phyloP scores from a whole-genome alignment of 64 coral and sea anemone genomes.

The Catalaphyllia jardinei region DNA sequence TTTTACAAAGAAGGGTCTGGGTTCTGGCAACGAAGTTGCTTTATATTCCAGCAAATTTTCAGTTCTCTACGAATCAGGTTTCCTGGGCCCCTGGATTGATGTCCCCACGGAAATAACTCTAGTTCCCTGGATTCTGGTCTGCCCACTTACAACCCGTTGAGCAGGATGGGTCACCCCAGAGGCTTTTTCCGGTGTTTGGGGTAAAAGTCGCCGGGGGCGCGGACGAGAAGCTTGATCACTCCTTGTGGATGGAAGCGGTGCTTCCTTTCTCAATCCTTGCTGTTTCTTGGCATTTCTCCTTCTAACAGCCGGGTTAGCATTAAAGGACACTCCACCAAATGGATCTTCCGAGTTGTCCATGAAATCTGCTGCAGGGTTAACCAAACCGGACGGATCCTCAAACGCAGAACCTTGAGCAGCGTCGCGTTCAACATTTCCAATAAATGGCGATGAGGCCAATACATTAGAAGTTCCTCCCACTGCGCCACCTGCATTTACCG shows the following conservation, averaged over 20 bases:
- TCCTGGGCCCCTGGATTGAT: not conserved
- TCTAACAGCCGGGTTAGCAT: slow-evolving; percentile 24
- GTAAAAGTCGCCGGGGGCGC: slow-evolving; percentile 49
- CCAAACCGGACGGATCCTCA: slow-evolving; percentile 36
- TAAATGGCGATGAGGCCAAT: slow-evolving; percentile 4
- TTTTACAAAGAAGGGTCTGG: too few relatives aligned
- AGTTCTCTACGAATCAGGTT: slow-evolving; percentile 3
- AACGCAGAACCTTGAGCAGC: not conserved
- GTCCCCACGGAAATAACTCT: not conserved
- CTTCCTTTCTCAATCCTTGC: not conserved
- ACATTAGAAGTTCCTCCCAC: not conserved
- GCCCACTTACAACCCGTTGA: slow-evolving; percentile 2
- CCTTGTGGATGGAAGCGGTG: not conserved
- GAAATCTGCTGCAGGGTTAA: slow-evolving; percentile 50
- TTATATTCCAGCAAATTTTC: not conserved
- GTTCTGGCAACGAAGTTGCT: too few relatives aligned
- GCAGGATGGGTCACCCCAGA: not conserved
- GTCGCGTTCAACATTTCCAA: slow-evolving; percentile 33
- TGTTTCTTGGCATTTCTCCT: slow-evolving; percentile 22
- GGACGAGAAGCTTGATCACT: slow-evolving; percentile 6
- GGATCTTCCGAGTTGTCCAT: slow-evolving; percentile 44
- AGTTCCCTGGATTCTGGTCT: not conserved
- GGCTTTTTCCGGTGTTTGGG: slow-evolving; percentile 39
- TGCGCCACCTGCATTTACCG: not conserved
- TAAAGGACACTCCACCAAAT: slow-evolving; percentile 55